Base-by-base conservation (phyloP, 2,888 invertebrate genomes). In the Cosmopolites sordidus region DNA sequence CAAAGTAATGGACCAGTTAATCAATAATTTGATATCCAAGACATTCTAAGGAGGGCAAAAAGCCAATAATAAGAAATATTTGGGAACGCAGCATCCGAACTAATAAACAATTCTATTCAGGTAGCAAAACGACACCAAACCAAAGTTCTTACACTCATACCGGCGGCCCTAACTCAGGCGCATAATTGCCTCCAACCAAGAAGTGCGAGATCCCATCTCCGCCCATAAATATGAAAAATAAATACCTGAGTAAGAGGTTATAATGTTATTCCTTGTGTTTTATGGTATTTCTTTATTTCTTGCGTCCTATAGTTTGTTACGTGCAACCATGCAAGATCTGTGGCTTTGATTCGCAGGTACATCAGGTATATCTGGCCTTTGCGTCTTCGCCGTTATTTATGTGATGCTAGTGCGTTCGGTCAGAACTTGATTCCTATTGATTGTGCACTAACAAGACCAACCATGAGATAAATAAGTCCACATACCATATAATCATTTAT, bases 201-300 rank as follows among this genome's bases (percentile, higher is more conserved):
- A 56, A 52, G 58, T 56, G 58, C 58, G 50, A 72, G 73, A 73
- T 73, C 65, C 67, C 70, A 74, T 74, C 74, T 73, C 65, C 63
- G 60, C 62, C 65, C 73, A 68, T 74, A 74, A 74, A 74, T 73
- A 73, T 73, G 72, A 73, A 72, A 73, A 74, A 74, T 74, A 74
- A 73, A 74, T 74, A 74, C 73, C 58, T 52, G 56, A 52, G 52
- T 56, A 52, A 52, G 55, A 55, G 58, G 58, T 55, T 55, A 54
- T 58, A 51, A 58, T 54, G 58, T 53, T 57, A 57, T 57, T 57
- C 47, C 50, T 50, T 53, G 46, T 57, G 56, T 57, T 57, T 57
- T 57, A 57, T 57, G 53, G 53, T 57, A 57, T 57, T 57, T 53
- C 56, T 56, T 55, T 56, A 52, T 53, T 56, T 27, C 48, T 52